phyloP scores from a whole-genome alignment of 2,888 invertebrate species.

The Tenthredo notha region DNA sequence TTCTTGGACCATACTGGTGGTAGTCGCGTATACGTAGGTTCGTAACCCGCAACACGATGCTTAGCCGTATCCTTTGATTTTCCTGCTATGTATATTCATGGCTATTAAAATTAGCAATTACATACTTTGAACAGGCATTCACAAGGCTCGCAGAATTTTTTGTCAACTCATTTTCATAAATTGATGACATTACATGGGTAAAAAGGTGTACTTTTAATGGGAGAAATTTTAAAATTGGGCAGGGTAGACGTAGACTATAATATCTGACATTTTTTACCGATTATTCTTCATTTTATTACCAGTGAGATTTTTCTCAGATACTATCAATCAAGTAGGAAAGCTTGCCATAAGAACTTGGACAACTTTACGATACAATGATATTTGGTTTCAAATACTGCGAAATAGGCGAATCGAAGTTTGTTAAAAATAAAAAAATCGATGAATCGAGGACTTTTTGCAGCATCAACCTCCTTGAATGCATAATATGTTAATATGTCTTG shows the following conservation, averaged over 20 bases:
- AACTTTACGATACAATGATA: too few species aligned
- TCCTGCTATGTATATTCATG: conserved; percentile 36
- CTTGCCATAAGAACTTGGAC: not conserved
- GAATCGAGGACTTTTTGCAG: not conserved
- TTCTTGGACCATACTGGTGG: not conserved
- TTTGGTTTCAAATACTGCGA: not conserved
- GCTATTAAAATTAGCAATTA: conserved; percentile 29
- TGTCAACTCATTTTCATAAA: not conserved
- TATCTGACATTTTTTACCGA: not conserved
- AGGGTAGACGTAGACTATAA: not conserved
- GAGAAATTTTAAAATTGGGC: not conserved
- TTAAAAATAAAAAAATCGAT: not conserved
- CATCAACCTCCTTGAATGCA: not conserved
- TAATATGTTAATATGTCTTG: not conserved
- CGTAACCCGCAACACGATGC: not conserved
- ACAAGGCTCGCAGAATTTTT: not conserved
- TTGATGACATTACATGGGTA: not conserved
- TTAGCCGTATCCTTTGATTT: conserved; percentile 17
- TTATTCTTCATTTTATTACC: not conserved
- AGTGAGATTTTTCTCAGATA: not conserved
- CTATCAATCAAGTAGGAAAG: not conserved
- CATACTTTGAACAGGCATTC: conserved; percentile 27
- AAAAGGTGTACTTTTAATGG: not conserved
- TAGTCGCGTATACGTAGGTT: conserved; percentile 23
- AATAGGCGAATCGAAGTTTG: not conserved